Evolutionary conservation across 2,797 vertebrate species (phyloP).

Genomic region (Telmatherina bonti): DNA sequence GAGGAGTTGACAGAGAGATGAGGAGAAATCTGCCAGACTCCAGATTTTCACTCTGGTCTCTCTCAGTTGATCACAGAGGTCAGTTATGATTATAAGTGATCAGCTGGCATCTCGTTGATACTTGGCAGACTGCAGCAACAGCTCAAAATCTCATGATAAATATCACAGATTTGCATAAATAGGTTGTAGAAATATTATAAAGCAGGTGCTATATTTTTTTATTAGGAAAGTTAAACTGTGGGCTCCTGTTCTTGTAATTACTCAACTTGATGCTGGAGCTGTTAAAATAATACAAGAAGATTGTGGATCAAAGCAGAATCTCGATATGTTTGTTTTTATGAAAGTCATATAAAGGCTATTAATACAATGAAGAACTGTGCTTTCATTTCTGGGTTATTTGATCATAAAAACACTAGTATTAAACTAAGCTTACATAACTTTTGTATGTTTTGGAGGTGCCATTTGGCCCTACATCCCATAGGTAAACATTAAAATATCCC

Average conservation of each 20-base stretch:
- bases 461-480: too few relatives aligned
- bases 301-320: not conserved
- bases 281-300: not conserved
- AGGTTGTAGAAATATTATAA: too few relatives aligned
- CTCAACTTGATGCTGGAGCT: not conserved
- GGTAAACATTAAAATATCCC: too few relatives aligned
- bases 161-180: too few relatives aligned
- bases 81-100: conserved; percentile 50
- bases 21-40: conserved; percentile 1
- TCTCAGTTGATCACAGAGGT: conserved; percentile 28
- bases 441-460: too few relatives aligned
- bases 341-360: too few relatives aligned
- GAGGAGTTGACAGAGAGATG: conserved; percentile 22
- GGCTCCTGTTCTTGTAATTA: not conserved
- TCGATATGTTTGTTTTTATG: not conserved
- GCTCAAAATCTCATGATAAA: not conserved
- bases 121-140: not conserved
- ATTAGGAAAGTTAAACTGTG: too few relatives aligned
- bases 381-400: too few relatives aligned
- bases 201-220: too few relatives aligned
- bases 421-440: too few relatives aligned
- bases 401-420: too few relatives aligned
- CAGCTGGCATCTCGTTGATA: not conserved
- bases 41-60: conserved; percentile 25
- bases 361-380: too few relatives aligned